Evolutionary conservation across 2,888 invertebrate species (phyloP), one percentile per base, ranked within the genome.

Genomic region (Synanthedon formicaeformis): DNA sequence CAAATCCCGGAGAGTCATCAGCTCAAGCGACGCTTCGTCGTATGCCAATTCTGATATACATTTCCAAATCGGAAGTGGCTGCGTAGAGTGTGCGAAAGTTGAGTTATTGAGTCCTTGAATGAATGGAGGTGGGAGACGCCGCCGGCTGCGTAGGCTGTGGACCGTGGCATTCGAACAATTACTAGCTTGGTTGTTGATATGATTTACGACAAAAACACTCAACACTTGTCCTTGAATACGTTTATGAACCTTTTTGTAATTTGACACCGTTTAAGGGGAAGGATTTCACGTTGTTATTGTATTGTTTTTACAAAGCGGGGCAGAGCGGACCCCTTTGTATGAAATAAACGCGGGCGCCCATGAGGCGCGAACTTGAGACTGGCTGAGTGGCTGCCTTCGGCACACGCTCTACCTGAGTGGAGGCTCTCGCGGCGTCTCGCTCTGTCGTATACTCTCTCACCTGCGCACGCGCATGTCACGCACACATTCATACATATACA

Each of bases 121-220:
- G 80, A 77, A 77, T 71, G 66, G 71, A 73, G 81, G 75, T 73
- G 84, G 81, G 82, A 82, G 76, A 74, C 77, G 80, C 77, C 74
- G 80, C 81, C 83, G 83, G 82, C 81, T 79, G 82, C 77, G 85
- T 83, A 79, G 82, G 81, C 75, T 72, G 77, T 75, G 71, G 80
- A 80, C 81, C 82, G 83, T 82, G 82, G 83, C 81, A 83, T 84
- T 84, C 81, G 82, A 82, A 75, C 81, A 79, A 81, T 81, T 77
- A 81, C 65, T 50, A 51, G 51, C n/a, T 49, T 49, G 10, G 18
- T 49, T 11, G 48, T 11, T 14, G 18, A 23, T 49, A 49, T 16
- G n/a, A 5, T 50, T 27, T 18, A 50, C 40, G 13, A n/a, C 34
- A n/a, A 50, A 50, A 50, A 34, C 40, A 14, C 16, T 49, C 23